Percentiles rank a stretch among this genome's conserved stretches.
These are phyloP conservation scores for Hetaerina titia DNA, from an alignment of 2,888 invertebrate species.

Conservation along the genomic window DNA sequence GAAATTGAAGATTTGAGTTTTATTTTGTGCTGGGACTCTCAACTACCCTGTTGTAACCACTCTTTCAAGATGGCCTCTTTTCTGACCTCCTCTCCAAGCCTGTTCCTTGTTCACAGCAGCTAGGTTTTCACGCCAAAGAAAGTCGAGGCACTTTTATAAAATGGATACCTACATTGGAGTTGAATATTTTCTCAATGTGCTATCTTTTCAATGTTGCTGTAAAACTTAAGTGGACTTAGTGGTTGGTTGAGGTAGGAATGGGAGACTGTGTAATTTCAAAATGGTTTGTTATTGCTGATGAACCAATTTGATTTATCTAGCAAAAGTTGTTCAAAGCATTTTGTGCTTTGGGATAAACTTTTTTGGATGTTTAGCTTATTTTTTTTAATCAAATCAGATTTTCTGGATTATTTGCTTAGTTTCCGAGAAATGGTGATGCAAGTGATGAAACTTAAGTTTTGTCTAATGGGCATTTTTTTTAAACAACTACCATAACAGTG, in stretches of 20 bases:
- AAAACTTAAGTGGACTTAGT: conserved; percentile 32
- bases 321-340: conserved; percentile 7
- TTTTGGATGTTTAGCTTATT: conserved; percentile 19
- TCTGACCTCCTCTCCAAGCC: conserved; percentile 44
- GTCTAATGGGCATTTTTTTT: conserved; percentile 9
- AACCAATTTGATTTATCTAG: background rate
- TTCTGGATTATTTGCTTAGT: conserved; percentile 27
- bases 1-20: background rate
- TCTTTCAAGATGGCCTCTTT: background rate
- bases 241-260: conserved; percentile 18
- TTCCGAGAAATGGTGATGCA: background rate
- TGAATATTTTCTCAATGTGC: conserved; percentile 47
- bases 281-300: background rate
- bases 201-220: conserved; percentile 35
- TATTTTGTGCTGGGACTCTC: conserved; percentile 12
- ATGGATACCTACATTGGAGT: conserved; percentile 38
- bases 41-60: conserved; percentile 11
- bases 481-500: conserved; percentile 42
- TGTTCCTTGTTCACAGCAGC: conserved; percentile 60
- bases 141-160: conserved; percentile 32
- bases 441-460: conserved; percentile 10
- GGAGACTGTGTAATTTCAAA: conserved; percentile 21
- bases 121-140: conserved; percentile 58
- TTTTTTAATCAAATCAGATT: conserved; percentile 19
- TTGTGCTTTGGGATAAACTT: conserved; percentile 21